Conservation (phyloP, 2,888 invertebrate genomes). For the Zonitis immaculata region DNA sequence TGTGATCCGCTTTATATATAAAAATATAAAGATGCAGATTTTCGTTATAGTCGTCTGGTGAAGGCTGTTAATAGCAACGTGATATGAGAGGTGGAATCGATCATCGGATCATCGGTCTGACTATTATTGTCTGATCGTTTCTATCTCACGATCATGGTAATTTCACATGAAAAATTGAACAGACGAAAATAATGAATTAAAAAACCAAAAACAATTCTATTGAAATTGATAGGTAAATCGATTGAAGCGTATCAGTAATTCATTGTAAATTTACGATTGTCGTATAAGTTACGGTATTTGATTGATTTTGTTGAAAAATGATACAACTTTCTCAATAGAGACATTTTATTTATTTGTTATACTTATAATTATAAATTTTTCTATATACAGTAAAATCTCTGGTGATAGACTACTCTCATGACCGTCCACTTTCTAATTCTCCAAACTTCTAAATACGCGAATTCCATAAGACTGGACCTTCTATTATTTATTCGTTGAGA, state of each 20-base stretch:
- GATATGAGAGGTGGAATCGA: constrained; percentile 8
- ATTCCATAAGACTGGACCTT: too few species aligned
- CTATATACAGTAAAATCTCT: too few species aligned
- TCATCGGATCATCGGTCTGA: constrained; percentile 14
- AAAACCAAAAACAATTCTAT: too few species aligned
- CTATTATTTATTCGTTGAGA: too few species aligned
- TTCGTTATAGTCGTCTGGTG: constrained; percentile 8
- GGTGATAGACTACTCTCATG: too few species aligned
- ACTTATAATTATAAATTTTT: too few species aligned
- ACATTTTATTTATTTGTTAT: too few species aligned
- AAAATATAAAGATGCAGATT: constrained; percentile 6
- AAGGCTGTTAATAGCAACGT: constrained; percentile 10
- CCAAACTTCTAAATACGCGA: too few species aligned
- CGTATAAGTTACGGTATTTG: not conserved
- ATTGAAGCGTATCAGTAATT: not conserved
- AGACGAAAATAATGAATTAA: too few species aligned
- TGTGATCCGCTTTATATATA: not conserved
- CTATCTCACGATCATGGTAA: not conserved
- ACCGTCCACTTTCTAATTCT: too few species aligned
- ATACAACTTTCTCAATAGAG: not conserved
- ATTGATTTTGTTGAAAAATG: not conserved
- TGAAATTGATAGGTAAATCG: too few species aligned
- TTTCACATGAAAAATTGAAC: too few species aligned
- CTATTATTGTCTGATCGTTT: constrained; percentile 10
- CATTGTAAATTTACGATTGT: not conserved